phyloP scores from a whole-genome alignment of 2,888 invertebrate species.

The Sinohyriopsis cumingii region DNA sequence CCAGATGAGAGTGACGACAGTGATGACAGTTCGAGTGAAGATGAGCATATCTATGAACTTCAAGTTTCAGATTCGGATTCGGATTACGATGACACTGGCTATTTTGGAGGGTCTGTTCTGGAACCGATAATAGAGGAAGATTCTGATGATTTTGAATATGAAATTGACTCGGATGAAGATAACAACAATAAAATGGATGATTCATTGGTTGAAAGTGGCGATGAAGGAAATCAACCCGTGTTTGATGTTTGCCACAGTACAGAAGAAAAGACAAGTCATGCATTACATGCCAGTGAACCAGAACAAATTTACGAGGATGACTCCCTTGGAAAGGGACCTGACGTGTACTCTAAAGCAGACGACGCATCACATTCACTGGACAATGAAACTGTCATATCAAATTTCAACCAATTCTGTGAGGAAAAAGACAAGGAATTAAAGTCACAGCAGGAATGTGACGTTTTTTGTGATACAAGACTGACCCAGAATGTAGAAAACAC shows the following conservation, averaged over 20 bases:
- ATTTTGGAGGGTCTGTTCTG: conserved; percentile 35
- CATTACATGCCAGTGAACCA: background rate
- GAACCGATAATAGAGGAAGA: conserved; percentile 65
- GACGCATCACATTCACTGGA: background rate
- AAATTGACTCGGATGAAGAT: conserved; percentile 23
- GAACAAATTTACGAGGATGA: background rate
- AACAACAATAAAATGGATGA: background rate
- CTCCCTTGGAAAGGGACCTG: conserved; percentile 4
- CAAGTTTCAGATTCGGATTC: conserved; percentile 29
- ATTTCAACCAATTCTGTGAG: background rate
- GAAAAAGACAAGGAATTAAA: background rate
- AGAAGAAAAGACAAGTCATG: background rate
- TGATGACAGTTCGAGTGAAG: conserved; percentile 43
- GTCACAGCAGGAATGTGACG: background rate
- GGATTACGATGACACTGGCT: conserved; percentile 24
- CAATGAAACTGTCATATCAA: no score
- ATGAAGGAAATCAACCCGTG: background rate
- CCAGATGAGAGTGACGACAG: conserved; percentile 29
- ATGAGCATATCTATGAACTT: conserved; percentile 50
- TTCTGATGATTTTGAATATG: conserved; percentile 45
- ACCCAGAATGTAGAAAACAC: no score
- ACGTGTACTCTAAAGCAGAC: conserved; percentile 10
- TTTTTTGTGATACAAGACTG: background rate
- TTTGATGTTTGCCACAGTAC: no score
- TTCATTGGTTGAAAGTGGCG: conserved; percentile 1